These are phyloP conservation scores for Neoaliturus tenellus DNA, from an alignment of 2,888 invertebrate genomes.

Conservation along the genomic window DNA sequence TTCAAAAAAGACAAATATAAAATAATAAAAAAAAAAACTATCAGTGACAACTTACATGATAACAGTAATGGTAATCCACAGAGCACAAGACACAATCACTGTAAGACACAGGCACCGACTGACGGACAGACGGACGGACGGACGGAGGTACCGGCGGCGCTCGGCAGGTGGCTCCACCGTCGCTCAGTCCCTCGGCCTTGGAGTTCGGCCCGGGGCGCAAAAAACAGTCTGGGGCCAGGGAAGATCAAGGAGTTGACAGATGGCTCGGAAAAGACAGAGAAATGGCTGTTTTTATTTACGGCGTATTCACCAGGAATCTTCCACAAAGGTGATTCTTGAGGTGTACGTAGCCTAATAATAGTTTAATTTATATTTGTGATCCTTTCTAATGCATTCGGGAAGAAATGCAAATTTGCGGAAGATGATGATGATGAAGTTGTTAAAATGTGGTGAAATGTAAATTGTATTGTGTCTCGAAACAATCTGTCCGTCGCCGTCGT, in stretches of 20 bases:
- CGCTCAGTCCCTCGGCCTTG: constrained; percentile 16
- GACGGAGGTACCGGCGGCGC: neutral
- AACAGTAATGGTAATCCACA: neutral
- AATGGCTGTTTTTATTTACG: neutral
- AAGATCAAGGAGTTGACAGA: neutral
- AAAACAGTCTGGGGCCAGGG: constrained; percentile 6
- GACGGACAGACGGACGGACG: constrained; percentile 19
- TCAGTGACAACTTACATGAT: neutral
- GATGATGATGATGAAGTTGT: too few species aligned
- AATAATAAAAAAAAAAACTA: neutral
- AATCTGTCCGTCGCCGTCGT: too few species aligned
- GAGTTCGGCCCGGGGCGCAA: constrained; percentile 18
- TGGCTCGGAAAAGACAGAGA: neutral
- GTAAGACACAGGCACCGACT: constrained; percentile 30
- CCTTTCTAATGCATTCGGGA: too few species aligned
- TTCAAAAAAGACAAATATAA: too few species aligned
- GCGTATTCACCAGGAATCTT: too few species aligned
- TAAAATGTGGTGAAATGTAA: too few species aligned
- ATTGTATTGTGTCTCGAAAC: too few species aligned
- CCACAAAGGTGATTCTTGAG: too few species aligned
- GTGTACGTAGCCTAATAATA: too few species aligned
- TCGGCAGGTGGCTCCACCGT: neutral
- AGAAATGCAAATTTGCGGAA: too few species aligned
- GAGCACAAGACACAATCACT: constrained; percentile 23
- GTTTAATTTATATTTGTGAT: too few species aligned